These are phyloP conservation scores for Toxonevra muliebris DNA, from an alignment of 2,888 invertebrate species.

Conservation along the genomic window DNA sequence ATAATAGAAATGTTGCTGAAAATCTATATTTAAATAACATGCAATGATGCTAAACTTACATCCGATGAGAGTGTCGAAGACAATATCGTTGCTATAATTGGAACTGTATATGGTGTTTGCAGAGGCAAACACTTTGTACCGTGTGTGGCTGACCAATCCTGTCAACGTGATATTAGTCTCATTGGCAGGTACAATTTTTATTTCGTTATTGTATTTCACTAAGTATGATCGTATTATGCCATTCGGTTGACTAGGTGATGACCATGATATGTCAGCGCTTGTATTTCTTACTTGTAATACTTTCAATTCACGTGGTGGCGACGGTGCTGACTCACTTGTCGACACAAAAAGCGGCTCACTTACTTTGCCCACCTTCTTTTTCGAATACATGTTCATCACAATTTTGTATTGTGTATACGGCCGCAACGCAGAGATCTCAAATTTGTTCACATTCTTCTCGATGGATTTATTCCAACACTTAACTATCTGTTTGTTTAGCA, in stretches of 20 bases:
- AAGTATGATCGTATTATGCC: conserved; percentile 69
- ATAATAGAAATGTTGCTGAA: too few species aligned
- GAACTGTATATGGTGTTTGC: conserved; percentile 81
- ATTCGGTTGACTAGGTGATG: conserved; percentile 76
- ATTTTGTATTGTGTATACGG: conserved; percentile 82
- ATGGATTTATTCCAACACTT: conserved; percentile 29
- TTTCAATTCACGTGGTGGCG: conserved; percentile 67
- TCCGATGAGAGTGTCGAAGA: conserved; percentile 72
- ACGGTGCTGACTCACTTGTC: conserved; percentile 76
- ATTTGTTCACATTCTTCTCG: conserved; percentile 55
- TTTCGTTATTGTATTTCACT: conserved; percentile 41
- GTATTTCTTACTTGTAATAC: conserved; percentile 69
- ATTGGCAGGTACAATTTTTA: conserved; percentile 32
- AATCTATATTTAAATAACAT: background rate
- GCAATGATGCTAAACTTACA: conserved; percentile 48
- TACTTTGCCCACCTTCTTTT: conserved; percentile 68
- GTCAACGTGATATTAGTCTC: conserved; percentile 48
- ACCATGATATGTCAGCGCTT: conserved; percentile 71
- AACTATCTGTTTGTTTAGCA: conserved; percentile 51
- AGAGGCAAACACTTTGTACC: conserved; percentile 75
- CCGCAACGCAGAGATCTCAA: conserved; percentile 71
- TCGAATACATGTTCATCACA: conserved; percentile 72
- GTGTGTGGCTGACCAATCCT: conserved; percentile 70
- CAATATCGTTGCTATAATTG: conserved; percentile 66
- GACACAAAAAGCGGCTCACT: conserved; percentile 71